Base-by-base conservation (phyloP, 2,888 invertebrate genomes). In the Rhaphigaster nebulosa region DNA sequence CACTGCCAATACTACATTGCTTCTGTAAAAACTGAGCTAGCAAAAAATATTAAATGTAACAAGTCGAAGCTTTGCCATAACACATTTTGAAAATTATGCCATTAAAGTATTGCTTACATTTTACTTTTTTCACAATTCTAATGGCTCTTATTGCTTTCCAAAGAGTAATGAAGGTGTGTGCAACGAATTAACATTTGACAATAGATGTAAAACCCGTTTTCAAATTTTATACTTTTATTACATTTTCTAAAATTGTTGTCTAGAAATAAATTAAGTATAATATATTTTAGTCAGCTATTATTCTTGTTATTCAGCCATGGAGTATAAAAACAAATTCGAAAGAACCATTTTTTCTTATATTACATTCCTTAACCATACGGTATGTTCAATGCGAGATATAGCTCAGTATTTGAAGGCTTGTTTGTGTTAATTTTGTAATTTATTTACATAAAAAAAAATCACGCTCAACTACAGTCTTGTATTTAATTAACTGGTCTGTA, bases 161-260 rank as follows among this genome's bases (percentile, higher is more conserved):
- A 84, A 84, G 84, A 84, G 45, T 84, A 45, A 84, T 50, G 34
- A 76, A 89, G 76, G 70, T 52, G 50, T 50, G 70, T 76, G 76
- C 89, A 76, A 76, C 70, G 76, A 89, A 89, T 89, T 89, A 70
- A 89, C 26, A 20, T 29, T 89, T 89, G 89, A 89, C 89, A 89
- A 89, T 89, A 89, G 70, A 29, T 29, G 89, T 70, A 76, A 50
- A 89, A 89, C n/a, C 88, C 65, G 29, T 50, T 41, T 29, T 89
- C 76, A 76, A 50, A 89, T 89, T 89, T 89, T 89, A 89, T 89
- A 89, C 76, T 89, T 89, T 89, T 89, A 89, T 52, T 50, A 89
- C 52, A 45, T 89, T 89, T 89, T 89, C 84, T 76, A 89, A 89
- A 76, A 70, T 88, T 56, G 54, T 89, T 89, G 41, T 60, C 45